Base-by-base conservation (phyloP, 2,888 invertebrate genomes). In the Eristalis tenax region DNA sequence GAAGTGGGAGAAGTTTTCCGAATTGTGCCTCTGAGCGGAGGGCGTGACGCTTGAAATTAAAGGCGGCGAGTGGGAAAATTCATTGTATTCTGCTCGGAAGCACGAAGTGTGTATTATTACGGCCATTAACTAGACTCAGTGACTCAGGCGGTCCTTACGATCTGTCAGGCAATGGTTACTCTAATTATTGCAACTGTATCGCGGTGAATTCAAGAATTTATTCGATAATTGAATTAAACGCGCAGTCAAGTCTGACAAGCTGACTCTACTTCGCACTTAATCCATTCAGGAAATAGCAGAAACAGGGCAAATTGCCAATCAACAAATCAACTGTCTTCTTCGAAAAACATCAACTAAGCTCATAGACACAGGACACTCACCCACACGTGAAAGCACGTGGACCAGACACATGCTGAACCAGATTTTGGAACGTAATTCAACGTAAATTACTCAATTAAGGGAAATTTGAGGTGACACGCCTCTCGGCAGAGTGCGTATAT, bases 401-500 rank as follows among this genome's bases (percentile, higher is more conserved):
- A 61, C 68, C 64, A 18, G 50, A 50, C 43, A 50, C 38, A 83
- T 80, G 83, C 68, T 50, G 61, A 77, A 22, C 43, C 35, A 38
- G 38, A 22, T 2, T n/a, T n/a, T 18, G 40, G 65, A 40, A 50
- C 43, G 71, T 65, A 64, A 74, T 68, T 75, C 63, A 65, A 80
- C 80, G 76, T 76, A 76, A 84, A 81, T 64, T 76, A 63, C 71
- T 76, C 71, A 85, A 85, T 85, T 85, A 76, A 81, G 64, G 63
- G 50, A 50, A 43, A 73, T 85, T 75, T 81, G 68, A 76, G 76
- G 84, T 68, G 84, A 63, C 65, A 65, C 68, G 40, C 43, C 57
- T 13, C 63, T 50, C 64, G 81, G 65, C 66, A 76, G 26, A 26
- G 28, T 85, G 81, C 57, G 70, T 74, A 74, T 69, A 74, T 59